Evolutionary conservation across 2,888 invertebrate genomes (phyloP).

Genomic region (Chaitophorus viminalis): DNA sequence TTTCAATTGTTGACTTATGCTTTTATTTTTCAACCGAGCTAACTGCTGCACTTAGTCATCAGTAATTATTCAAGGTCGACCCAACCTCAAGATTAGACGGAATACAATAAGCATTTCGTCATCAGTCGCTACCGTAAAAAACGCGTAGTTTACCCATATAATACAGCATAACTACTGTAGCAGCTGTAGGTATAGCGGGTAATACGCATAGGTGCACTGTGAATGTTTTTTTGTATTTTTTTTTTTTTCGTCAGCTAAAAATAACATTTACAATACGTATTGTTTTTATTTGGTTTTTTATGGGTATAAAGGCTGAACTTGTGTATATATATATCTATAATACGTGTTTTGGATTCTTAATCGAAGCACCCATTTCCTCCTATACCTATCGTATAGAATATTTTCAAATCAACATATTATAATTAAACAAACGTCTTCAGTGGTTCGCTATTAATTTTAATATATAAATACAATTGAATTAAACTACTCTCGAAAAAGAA

Average conservation of each 20-base stretch:
- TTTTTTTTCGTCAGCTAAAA: not conserved
- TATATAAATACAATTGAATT: not conserved
- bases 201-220: not conserved
- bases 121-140: not conserved
- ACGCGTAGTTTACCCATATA: not conserved
- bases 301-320: not conserved
- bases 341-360: slow-evolving; percentile 15
- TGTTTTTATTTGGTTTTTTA: not conserved
- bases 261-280: slow-evolving; percentile 4
- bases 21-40: slow-evolving; percentile 9
- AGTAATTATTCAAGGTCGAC: slow-evolving; percentile 41
- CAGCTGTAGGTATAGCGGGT: not conserved
- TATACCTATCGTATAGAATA: not conserved
- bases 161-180: not conserved
- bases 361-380: not conserved
- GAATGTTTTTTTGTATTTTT: too few relatives aligned
- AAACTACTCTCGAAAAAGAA: not conserved
- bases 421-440: not conserved
- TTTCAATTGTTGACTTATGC: not conserved
- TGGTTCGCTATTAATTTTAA: not conserved
- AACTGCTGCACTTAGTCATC: slow-evolving; percentile 26
- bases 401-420: not conserved
- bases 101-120: slow-evolving; percentile 32
- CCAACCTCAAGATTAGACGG: slow-evolving; percentile 44
- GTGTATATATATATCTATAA: not conserved